Percentiles rank a stretch among this genome's conserved stretches.
Conservation (phyloP, 2,113 vertebrate genomes). For the Sialia sialis region DNA sequence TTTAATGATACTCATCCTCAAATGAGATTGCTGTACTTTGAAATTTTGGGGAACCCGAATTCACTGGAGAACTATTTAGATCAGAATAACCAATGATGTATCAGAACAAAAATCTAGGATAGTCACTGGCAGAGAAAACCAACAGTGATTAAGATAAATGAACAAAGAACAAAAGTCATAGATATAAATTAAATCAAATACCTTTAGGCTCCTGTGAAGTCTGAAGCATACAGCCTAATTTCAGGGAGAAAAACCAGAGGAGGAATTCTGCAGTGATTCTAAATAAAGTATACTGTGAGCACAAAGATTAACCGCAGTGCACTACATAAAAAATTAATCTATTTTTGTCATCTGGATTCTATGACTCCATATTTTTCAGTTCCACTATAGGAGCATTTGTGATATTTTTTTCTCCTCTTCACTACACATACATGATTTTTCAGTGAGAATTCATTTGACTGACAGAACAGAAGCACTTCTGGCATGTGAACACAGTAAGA, state of each 20-base stretch:
- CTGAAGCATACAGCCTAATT: not conserved
- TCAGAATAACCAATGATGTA: not conserved
- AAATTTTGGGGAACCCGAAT: constrained; percentile 4
- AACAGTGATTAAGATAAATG: constrained; percentile 6
- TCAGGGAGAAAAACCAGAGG: not conserved
- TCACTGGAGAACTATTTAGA: not conserved
- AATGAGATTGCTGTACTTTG: not conserved
- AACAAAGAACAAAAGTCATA: not conserved
- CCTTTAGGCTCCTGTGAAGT: constrained; percentile 5
- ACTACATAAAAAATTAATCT: constrained; percentile 5
- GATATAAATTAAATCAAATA: constrained; percentile 33
- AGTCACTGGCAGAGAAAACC: not conserved
- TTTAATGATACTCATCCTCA: not conserved
- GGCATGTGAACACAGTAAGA: not conserved
- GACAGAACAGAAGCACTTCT: not conserved
- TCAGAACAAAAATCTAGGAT: not conserved
- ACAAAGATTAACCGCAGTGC: not conserved
- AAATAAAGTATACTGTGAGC: constrained; percentile 18
- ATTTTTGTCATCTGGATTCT: not conserved
- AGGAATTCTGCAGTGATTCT: constrained; percentile 21
- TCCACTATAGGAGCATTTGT: not conserved
- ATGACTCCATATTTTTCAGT: not conserved
- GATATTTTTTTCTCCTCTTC: not conserved
- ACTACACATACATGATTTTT: not conserved
- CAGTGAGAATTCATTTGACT: not conserved